Evolutionary conservation across 1,140 invertebrate genomes (phyloP), one percentile per base, ranked within the genome.

Genomic region (Pollicipes pollicipes): DNA sequence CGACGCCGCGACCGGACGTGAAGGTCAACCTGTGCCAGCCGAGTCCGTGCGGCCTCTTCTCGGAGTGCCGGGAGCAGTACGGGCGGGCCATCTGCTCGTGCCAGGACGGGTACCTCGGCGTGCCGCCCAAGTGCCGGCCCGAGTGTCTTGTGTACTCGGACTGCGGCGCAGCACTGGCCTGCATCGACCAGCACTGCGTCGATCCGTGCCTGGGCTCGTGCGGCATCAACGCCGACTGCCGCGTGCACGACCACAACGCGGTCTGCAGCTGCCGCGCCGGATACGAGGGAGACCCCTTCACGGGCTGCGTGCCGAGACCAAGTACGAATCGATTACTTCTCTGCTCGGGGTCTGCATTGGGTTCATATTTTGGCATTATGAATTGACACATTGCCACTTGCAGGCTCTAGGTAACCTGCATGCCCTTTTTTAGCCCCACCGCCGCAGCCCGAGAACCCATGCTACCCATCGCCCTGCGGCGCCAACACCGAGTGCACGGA

Each of bases 71-170:
- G 75, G 84, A 86, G 75, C 83, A 83, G 32, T 86, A 87, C 75
- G 80, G 81, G 66, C 84, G 86, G 79, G 85, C 88, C 8, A 85
- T 72, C 31, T 88, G 87, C 75, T 83, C 84, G 17, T 89, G 87
- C 77, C 76, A 83, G 69, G 82, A 83, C 6, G 83, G 82, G 72
- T 87, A 84, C 73, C 81, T 85, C 10, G 86, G 86, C 68, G 79
- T 78, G 71, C 83, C 85, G 73, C 80, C 85, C 78, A 72, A 74
- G 69, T 73, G 74, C 64, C 79, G 87, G 68, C 88, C 88, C 27
- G 88, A 89, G 78, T 90, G 88, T 79, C 81, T 89, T 30, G 84
- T 89, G 27, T 89, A 88, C 78, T 86, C 87, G 17, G 89, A 90
- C 77, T 90, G 89, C 78, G 84, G 87, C 21, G 82, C 84, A 16